phyloP scores from a whole-genome alignment of 2,797 vertebrate species.

The Ataeniobius toweri region DNA sequence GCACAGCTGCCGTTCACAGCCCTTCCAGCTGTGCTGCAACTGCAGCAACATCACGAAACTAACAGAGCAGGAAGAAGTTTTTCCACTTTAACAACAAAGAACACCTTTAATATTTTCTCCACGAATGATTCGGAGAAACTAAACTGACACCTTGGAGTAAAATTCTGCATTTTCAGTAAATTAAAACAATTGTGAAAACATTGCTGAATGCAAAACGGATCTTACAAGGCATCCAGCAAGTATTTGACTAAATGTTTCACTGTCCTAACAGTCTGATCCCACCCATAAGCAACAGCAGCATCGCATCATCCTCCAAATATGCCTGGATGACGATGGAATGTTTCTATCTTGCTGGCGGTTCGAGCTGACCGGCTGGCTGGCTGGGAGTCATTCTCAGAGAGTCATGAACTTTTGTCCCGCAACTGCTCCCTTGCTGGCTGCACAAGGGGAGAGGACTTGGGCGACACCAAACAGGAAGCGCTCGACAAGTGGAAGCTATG shows the following conservation, averaged over 20 bases:
- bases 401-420: slow-evolving; percentile 81
- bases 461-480: slow-evolving; percentile 84
- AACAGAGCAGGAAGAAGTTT: slow-evolving; percentile 56
- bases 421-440: slow-evolving; percentile 72
- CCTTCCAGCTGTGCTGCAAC: slow-evolving; percentile 70
- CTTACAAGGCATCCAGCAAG: slow-evolving; percentile 40
- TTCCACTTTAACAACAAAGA: background rate
- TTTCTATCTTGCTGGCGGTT: slow-evolving; percentile 56
- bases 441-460: slow-evolving; percentile 73
- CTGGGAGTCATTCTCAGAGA: slow-evolving; percentile 74
- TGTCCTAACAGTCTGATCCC: slow-evolving; percentile 61
- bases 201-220: slow-evolving; percentile 14
- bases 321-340: slow-evolving; percentile 74
- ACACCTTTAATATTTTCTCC: slow-evolving; percentile 30
- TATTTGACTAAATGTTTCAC: slow-evolving; percentile 48
- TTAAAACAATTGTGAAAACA: background rate
- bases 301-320: slow-evolving; percentile 79
- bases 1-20: slow-evolving; percentile 65
- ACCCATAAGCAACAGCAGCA: slow-evolving; percentile 57
- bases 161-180: slow-evolving; percentile 37
- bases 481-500: slow-evolving; percentile 79
- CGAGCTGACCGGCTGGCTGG: slow-evolving; percentile 64
- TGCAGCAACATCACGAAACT: slow-evolving; percentile 66
- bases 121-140: slow-evolving; percentile 52
- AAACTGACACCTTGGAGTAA: slow-evolving; percentile 55